phyloP scores from a whole-genome alignment of 2,113 vertebrate species.

The Takifugu bimaculatus region DNA sequence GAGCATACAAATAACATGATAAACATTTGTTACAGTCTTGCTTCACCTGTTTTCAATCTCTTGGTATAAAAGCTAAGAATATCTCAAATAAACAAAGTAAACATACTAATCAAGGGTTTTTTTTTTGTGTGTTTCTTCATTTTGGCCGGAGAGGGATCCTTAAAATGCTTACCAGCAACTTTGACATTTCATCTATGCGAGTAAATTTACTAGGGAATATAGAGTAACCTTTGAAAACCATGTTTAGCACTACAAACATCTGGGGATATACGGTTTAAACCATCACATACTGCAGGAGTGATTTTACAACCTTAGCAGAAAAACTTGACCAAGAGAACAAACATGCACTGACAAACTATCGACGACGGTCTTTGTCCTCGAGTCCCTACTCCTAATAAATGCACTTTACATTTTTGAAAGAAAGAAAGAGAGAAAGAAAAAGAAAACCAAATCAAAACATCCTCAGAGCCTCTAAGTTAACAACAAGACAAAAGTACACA shows the following conservation, averaged over 20 bases:
- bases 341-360: conserved; percentile 77
- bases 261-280: conserved; percentile 71
- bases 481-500: conserved; percentile 78
- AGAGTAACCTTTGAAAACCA: conserved; percentile 57
- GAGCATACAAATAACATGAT: conserved; percentile 72
- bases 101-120: conserved; percentile 67
- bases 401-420: conserved; percentile 69
- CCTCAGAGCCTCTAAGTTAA: conserved; percentile 75
- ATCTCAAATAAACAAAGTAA: conserved; percentile 61
- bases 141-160: conserved; percentile 63
- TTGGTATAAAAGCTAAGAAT: conserved; percentile 75
- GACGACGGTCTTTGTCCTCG: conserved; percentile 68
- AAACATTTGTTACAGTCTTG: conserved; percentile 74
- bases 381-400: conserved; percentile 75
- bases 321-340: conserved; percentile 73
- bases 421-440: too few relatives aligned
- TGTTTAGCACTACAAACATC: conserved; percentile 63
- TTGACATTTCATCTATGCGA: conserved; percentile 56
- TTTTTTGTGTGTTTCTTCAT: conserved; percentile 48
- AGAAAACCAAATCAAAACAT: conserved; percentile 31
- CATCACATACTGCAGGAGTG: conserved; percentile 68
- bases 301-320: conserved; percentile 70
- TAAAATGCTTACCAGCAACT: conserved; percentile 47
- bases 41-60: conserved; percentile 68
- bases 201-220: conserved; percentile 64